Percentiles rank a stretch among this genome's conserved stretches.
phyloP scores from a whole-genome alignment of 2,113 vertebrate genomes.

The Scortum barcoo region DNA sequence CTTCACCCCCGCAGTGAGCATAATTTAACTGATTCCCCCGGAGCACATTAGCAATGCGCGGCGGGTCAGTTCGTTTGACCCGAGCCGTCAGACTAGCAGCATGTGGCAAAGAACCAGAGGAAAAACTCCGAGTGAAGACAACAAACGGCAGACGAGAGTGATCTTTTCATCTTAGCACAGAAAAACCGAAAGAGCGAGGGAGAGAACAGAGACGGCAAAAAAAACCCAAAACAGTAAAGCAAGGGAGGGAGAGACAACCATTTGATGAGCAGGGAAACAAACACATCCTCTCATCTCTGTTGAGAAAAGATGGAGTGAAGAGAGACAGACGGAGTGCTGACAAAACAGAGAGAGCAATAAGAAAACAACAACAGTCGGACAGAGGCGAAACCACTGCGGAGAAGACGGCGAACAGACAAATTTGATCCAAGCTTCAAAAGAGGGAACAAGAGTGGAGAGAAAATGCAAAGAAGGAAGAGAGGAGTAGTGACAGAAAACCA shows the following conservation, averaged over 20 bases:
- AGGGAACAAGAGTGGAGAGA: not conserved
- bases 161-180: constrained; percentile 63
- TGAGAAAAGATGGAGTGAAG: not conserved
- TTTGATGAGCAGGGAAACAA: constrained; percentile 26
- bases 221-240: constrained; percentile 21
- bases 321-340: constrained; percentile 26
- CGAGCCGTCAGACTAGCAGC: constrained; percentile 72
- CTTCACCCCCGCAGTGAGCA: constrained; percentile 68
- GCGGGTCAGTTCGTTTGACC: constrained; percentile 73
- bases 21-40: constrained; percentile 68
- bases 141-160: constrained; percentile 56
- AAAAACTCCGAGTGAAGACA: constrained; percentile 56
- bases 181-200: constrained; percentile 25
- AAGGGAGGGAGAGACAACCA: not conserved
- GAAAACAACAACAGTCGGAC: constrained; percentile 13
- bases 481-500: constrained; percentile 6
- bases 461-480: not conserved
- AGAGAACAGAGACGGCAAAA: constrained; percentile 14
- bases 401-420: constrained; percentile 11
- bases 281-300: constrained; percentile 25
- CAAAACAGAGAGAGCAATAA: constrained; percentile 8
- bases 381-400: not conserved
- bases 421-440: constrained; percentile 28
- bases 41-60: constrained; percentile 70
- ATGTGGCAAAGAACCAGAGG: constrained; percentile 65